These are phyloP conservation scores for Cherax quadricarinatus DNA, from an alignment of 1,140 invertebrate genomes.

Conservation along the genomic window DNA sequence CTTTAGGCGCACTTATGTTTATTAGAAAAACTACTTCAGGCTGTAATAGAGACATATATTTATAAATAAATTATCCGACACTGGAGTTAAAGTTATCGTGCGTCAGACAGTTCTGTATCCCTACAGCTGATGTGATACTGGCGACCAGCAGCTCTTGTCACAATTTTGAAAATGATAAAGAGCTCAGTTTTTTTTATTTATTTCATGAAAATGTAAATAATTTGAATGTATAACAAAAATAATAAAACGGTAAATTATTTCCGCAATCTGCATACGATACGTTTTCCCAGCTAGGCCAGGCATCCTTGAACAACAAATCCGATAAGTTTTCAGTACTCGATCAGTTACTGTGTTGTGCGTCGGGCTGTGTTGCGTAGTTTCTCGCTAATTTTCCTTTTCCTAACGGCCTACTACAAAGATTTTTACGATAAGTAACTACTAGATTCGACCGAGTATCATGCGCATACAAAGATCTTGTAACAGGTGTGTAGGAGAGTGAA, in stretches of 20 bases:
- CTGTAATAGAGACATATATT: background rate
- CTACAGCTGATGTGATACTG: background rate
- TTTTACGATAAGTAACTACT: background rate
- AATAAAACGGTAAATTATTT: background rate
- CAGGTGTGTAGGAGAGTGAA: conserved; percentile 14
- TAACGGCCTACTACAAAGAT: background rate
- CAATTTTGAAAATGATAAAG: background rate
- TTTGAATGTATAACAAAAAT: background rate
- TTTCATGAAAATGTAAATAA: background rate
- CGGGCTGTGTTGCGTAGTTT: background rate
- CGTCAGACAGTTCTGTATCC: background rate
- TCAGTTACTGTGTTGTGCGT: conserved; percentile 29
- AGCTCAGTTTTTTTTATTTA: background rate
- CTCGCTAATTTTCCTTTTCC: background rate
- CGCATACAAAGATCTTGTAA: background rate
- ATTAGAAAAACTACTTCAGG: background rate
- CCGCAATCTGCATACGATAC: conserved; percentile 17
- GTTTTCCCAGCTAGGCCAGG: conserved; percentile 37
- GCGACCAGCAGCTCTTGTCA: background rate
- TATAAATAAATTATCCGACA: background rate
- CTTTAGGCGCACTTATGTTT: too few relatives aligned
- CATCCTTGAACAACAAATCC: conserved; percentile 58
- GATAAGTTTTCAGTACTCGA: conserved; percentile 62
- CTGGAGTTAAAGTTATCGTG: background rate
- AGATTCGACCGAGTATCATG: conserved; percentile 15